These are phyloP conservation scores for Uromys caudimaculatus DNA, from an alignment of 2,797 vertebrate species.

Conservation along the genomic window DNA sequence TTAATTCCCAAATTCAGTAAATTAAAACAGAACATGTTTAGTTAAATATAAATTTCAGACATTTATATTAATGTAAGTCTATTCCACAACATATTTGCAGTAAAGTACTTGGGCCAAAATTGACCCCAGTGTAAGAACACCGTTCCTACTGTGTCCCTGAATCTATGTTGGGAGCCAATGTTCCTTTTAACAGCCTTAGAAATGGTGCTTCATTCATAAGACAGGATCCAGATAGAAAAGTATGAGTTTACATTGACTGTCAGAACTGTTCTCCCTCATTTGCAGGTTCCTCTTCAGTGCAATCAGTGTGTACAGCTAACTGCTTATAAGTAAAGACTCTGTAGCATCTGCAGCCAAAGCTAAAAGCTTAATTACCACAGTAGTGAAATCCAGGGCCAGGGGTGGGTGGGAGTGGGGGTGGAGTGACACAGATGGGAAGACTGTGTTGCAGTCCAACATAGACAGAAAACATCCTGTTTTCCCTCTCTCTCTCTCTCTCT, in stretches of 20 bases:
- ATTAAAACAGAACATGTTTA: background rate
- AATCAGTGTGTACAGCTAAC: constrained; percentile 27
- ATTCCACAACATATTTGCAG: background rate
- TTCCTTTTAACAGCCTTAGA: background rate
- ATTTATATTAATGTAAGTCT: background rate
- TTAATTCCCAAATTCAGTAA: background rate
- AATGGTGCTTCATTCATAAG: background rate
- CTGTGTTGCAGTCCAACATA: background rate
- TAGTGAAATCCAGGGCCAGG: constrained; percentile 33
- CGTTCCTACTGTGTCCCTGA: background rate
- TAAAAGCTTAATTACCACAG: constrained; percentile 48
- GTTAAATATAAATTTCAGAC: constrained; percentile 19
- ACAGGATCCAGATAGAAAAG: constrained; percentile 10
- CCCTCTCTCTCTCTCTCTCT: too few species aligned
- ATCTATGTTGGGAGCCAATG: background rate
- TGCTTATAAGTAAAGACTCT: constrained; percentile 20
- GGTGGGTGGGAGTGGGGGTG: background rate
- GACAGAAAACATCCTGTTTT: constrained; percentile 61
- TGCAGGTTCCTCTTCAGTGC: constrained; percentile 18
- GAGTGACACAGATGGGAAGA: constrained; percentile 65
- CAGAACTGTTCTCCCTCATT: background rate
- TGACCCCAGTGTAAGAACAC: background rate
- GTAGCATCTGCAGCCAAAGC: constrained; percentile 56
- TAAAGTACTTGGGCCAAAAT: background rate
- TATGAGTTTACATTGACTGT: constrained; percentile 41